Evolutionary conservation across 2,797 vertebrate genomes (phyloP).

Genomic region (Enteromius unitaeniatus): DNA sequence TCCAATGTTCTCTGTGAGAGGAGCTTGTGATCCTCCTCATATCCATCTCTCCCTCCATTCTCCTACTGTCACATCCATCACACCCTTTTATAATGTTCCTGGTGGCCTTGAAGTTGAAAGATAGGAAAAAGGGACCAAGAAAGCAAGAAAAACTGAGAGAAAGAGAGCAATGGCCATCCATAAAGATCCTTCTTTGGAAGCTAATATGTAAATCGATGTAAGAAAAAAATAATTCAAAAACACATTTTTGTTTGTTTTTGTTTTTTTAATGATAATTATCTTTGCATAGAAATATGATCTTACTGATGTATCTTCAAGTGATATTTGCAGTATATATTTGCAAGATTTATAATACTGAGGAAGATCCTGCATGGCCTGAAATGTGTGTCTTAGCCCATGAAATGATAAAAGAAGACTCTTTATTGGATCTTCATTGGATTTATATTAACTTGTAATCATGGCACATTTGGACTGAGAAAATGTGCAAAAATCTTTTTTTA

Average conservation of each 20-base stretch:
- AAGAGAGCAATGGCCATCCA: neutral
- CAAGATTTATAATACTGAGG: neutral
- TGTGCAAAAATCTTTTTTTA: neutral
- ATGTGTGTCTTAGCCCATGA: neutral
- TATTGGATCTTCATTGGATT: neutral
- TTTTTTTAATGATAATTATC: neutral
- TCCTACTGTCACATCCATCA: conserved; percentile 43
- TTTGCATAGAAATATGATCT: neutral
- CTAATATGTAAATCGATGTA: neutral
- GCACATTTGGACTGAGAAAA: neutral
- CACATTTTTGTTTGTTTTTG: neutral
- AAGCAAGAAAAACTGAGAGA: neutral
- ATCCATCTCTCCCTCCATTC: conserved; percentile 22
- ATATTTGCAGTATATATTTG: neutral
- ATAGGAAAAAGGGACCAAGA: neutral
- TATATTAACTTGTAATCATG: neutral
- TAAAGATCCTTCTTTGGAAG: neutral
- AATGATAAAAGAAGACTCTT: neutral
- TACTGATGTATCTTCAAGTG: neutral
- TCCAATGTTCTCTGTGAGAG: conserved; percentile 7
- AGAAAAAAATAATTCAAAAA: neutral
- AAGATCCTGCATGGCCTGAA: neutral
- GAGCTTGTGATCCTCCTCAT: conserved; percentile 1
- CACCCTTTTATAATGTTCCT: conserved; percentile 34
- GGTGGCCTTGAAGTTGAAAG: conserved; percentile 13